Evolutionary conservation across 2,888 invertebrate genomes (phyloP).

Genomic region (Cephonodes hylas): DNA sequence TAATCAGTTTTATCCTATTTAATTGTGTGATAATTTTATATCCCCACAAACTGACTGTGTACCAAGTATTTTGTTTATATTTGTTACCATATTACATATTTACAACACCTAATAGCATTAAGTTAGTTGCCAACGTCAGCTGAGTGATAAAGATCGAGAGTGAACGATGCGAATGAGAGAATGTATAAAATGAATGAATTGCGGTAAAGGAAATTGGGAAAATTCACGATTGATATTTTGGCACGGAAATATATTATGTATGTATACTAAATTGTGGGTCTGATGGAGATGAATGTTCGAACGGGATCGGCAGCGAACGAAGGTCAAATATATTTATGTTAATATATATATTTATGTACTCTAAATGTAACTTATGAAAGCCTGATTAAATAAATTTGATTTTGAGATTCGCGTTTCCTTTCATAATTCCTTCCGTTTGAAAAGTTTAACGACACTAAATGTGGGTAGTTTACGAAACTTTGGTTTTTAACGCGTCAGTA

Average conservation of each 20-base stretch:
- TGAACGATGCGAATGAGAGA: background rate
- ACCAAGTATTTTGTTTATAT: background rate
- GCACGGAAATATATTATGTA: constrained; percentile 5
- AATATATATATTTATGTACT: constrained; percentile 29
- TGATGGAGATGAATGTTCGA: background rate
- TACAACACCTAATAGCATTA: background rate
- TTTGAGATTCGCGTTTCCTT: constrained; percentile 32
- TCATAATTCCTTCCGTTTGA: background rate
- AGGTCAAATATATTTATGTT: constrained; percentile 1
- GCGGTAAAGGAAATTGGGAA: background rate
- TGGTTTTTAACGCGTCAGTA: no score
- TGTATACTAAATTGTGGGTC: constrained; percentile 1
- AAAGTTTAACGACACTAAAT: no score
- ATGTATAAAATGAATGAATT: constrained; percentile 1
- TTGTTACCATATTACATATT: constrained; percentile 3
- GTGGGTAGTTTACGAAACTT: no score
- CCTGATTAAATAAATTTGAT: constrained; percentile 45
- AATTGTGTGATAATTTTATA: background rate
- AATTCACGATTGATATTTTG: background rate
- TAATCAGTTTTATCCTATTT: background rate
- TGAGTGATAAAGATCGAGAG: background rate
- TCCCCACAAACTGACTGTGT: background rate
- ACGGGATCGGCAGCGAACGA: constrained; percentile 1
- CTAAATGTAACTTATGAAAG: constrained; percentile 46
- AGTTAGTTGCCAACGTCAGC: constrained; percentile 4